phyloP scores from a whole-genome alignment of 2,888 invertebrate species.

The Phragmatobia fuliginosa region DNA sequence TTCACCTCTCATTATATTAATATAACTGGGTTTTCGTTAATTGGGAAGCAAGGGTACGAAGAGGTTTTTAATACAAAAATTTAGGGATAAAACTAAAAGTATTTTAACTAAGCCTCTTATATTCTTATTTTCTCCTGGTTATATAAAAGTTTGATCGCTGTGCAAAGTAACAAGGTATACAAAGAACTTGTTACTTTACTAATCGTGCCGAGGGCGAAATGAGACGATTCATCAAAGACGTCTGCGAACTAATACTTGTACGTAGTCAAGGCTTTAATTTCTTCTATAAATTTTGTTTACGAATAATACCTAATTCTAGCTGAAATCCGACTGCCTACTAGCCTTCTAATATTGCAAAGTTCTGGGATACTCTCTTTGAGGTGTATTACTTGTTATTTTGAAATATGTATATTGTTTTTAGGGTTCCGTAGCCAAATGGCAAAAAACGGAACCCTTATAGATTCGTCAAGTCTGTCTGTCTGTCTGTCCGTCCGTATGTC shows the following conservation, averaged over 20 bases:
- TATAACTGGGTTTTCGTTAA: background rate
- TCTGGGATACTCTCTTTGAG: no score
- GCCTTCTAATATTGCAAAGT: no score
- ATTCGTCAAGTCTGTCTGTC: no score
- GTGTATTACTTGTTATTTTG: no score
- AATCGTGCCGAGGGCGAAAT: background rate
- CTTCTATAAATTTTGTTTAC: background rate
- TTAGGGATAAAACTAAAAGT: background rate
- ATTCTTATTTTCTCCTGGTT: background rate
- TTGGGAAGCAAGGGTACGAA: background rate
- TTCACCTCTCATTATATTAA: background rate
- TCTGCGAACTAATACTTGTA: background rate
- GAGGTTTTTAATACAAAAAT: background rate
- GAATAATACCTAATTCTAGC: no score
- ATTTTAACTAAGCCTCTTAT: slow-evolving; percentile 5
- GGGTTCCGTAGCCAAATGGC: no score
- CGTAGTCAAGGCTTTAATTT: background rate
- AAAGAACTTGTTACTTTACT: background rate
- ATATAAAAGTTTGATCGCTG: background rate
- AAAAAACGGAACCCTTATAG: no score
- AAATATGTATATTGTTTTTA: no score
- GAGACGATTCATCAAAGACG: background rate
- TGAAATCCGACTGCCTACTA: no score
- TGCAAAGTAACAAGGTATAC: background rate
- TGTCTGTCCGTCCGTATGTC: no score